Evolutionary conservation across 2,113 vertebrate species (phyloP).

Genomic region (Eclectus roratus): DNA sequence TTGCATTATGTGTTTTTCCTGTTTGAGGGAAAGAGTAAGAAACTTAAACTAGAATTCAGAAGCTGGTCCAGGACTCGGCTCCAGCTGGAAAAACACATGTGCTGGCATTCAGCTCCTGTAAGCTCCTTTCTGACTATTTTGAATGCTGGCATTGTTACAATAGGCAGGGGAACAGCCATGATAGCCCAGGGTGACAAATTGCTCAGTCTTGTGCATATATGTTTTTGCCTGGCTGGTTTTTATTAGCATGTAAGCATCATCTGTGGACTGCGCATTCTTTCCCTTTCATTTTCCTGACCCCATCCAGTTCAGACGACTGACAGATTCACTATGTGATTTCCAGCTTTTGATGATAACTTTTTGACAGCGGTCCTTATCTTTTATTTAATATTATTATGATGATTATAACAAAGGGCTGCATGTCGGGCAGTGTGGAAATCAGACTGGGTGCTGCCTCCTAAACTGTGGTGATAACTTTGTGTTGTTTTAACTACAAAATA

Average conservation of each 20-base stretch:
- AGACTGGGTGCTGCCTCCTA: conserved; percentile 26
- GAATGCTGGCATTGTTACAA: conserved; percentile 69
- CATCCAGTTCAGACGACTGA: neutral
- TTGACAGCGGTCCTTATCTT: conserved; percentile 19
- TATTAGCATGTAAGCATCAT: conserved; percentile 59
- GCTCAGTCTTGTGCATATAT: conserved; percentile 64
- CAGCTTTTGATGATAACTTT: conserved; percentile 8
- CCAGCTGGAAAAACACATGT: conserved; percentile 72
- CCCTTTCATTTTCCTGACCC: conserved; percentile 44
- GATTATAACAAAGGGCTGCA: neutral
- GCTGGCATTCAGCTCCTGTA: conserved; percentile 68
- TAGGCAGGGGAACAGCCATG: conserved; percentile 65
- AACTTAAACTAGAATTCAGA: conserved; percentile 69
- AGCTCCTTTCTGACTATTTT: conserved; percentile 70
- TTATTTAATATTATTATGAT: conserved; percentile 13
- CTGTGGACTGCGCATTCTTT: neutral
- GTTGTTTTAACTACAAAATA: neutral
- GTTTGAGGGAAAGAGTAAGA: conserved; percentile 60
- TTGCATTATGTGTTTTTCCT: conserved; percentile 66
- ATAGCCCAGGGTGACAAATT: conserved; percentile 70
- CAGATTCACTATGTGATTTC: neutral
- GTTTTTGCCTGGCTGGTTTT: conserved; percentile 68
- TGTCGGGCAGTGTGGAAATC: neutral
- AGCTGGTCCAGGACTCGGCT: conserved; percentile 57
- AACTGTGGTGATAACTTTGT: neutral